These are phyloP conservation scores for Chascanopsetta lugubris DNA, from an alignment of 2,113 vertebrate species.

Conservation along the genomic window DNA sequence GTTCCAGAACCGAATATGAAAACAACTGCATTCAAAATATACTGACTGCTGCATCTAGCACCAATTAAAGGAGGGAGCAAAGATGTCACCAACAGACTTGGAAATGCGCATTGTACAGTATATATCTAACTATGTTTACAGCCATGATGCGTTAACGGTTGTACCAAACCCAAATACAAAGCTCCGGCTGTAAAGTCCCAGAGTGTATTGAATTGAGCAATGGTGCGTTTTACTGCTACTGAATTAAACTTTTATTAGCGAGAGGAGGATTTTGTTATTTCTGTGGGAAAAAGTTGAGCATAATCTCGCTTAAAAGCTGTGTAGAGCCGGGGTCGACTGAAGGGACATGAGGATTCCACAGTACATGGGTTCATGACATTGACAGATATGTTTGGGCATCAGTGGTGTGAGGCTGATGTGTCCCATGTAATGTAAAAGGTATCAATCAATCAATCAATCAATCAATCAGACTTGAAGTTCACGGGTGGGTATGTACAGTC, in stretches of 20 bases:
- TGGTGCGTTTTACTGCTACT: neutral
- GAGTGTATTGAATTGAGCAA: constrained; percentile 4
- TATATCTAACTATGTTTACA: neutral
- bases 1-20: neutral
- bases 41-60: neutral
- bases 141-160: neutral
- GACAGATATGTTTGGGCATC: too few relatives aligned
- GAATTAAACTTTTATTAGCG: constrained; percentile 5
- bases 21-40: neutral
- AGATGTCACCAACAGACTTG: neutral
- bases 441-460: too few relatives aligned
- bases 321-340: neutral
- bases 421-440: too few relatives aligned
- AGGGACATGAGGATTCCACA: neutral
- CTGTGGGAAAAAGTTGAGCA: neutral
- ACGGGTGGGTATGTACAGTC: too few relatives aligned
- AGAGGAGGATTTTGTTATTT: constrained; percentile 1
- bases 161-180: neutral
- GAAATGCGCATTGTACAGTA: neutral
- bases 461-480: too few relatives aligned
- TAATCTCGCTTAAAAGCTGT: neutral
- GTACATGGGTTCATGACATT: neutral
- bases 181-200: neutral
- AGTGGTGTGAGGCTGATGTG: too few relatives aligned
- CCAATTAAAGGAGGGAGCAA: too few relatives aligned